phyloP scores from a whole-genome alignment of 2,888 invertebrate genomes.

The Andricus quercusramuli region DNA sequence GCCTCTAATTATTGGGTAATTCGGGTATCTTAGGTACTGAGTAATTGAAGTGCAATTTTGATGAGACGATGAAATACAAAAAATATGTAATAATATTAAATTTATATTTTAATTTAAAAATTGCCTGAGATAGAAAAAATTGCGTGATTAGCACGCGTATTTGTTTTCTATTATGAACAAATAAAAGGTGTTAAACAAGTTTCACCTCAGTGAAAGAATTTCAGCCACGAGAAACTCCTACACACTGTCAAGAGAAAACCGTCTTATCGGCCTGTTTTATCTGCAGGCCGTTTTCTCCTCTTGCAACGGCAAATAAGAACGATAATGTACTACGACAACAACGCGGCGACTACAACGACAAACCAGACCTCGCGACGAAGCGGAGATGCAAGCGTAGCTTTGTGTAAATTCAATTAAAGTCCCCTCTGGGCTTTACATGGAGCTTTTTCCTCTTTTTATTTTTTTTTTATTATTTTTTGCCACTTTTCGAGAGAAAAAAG shows the following conservation, averaged over 20 bases:
- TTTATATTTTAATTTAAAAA: too few relatives aligned
- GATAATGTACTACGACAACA: constrained; percentile 41
- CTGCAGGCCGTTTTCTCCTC: constrained; percentile 37
- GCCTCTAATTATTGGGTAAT: too few relatives aligned
- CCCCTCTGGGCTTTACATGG: constrained; percentile 39
- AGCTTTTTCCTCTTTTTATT: constrained; percentile 4
- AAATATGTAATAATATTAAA: too few relatives aligned
- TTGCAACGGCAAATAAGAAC: constrained; percentile 38
- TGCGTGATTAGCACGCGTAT: too few relatives aligned
- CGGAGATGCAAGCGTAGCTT: constrained; percentile 36
- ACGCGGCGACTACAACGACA: constrained; percentile 8
- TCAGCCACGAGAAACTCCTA: constrained; percentile 13
- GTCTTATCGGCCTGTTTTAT: constrained; percentile 37
- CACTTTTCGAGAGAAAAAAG: constrained; percentile 8
- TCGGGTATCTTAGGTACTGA: too few relatives aligned
- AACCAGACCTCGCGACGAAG: constrained; percentile 36
- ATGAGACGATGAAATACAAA: too few relatives aligned
- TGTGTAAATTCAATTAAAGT: constrained; percentile 41
- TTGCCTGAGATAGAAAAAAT: too few relatives aligned
- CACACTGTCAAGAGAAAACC: constrained; percentile 22
- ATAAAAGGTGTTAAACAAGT: constrained; percentile 24
- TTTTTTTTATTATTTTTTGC: not conserved
- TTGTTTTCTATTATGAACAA: not conserved
- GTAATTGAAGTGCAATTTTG: too few relatives aligned
- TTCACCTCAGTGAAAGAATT: constrained; percentile 30